Conservation (phyloP, 2,797 vertebrate genomes). For the Myotis daubentonii region DNA sequence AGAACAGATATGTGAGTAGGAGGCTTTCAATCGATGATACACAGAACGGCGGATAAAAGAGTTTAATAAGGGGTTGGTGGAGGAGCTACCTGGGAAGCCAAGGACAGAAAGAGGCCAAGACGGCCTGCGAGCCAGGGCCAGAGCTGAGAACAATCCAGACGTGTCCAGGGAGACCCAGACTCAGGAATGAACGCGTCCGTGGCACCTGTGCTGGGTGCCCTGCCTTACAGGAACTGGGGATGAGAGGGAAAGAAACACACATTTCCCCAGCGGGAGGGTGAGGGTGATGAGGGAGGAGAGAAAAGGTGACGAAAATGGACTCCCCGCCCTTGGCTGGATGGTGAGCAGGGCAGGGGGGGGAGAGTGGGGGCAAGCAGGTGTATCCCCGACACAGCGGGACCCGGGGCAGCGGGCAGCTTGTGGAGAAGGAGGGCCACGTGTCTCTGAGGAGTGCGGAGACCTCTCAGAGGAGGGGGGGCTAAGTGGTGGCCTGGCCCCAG, state of each 20-base stretch:
- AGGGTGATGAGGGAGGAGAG: neutral
- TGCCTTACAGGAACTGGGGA: neutral
- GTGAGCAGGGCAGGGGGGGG: too few species aligned
- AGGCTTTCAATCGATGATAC: neutral
- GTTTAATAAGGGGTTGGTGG: neutral
- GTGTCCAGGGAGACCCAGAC: neutral
- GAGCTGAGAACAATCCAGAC: neutral
- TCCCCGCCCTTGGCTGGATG: too few species aligned
- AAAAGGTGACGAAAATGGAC: neutral
- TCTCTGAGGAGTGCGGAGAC: neutral
- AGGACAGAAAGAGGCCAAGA: neutral
- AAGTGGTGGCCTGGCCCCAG: too few species aligned
- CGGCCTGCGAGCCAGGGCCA: neutral
- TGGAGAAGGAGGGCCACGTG: neutral
- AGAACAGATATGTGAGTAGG: neutral
- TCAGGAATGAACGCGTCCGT: rapidly evolving
- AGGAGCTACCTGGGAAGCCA: neutral
- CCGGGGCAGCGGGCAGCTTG: too few species aligned
- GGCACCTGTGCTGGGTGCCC: too few species aligned
- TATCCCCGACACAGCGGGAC: neutral
- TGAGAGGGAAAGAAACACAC: neutral
- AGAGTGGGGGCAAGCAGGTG: neutral
- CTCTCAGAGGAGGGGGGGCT: neutral
- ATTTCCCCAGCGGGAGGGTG: too few species aligned
- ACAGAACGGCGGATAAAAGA: neutral